Evolutionary conservation across 1,140 invertebrate species (phyloP), one percentile per base, ranked within the genome.

Genomic region (Drosophila ambigua): DNA sequence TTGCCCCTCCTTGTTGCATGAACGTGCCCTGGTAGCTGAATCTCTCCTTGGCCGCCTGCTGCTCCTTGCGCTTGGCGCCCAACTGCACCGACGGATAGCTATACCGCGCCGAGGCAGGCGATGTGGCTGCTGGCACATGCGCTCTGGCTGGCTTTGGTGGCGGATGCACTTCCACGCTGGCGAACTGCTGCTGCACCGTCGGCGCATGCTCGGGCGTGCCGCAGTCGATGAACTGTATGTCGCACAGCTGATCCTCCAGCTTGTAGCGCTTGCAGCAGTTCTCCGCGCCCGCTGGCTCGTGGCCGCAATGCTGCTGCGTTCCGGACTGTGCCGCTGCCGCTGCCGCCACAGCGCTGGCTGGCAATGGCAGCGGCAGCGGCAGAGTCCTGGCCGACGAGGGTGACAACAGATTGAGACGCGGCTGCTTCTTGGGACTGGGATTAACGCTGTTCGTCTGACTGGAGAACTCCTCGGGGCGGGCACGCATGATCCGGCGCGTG

Each of bases 161-260:
- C 35, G 77, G 74, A 72, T 92, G 91, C 39, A 92, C 80, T 52
- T 92, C 91, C 5, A 90, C 91, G 55, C 73, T 69, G 48, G 79
- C 69, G 39, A 83, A 88, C 23, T 88, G 58, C 13, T 79, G 81
- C 35, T 76, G 81, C 1, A 66, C 24, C 26, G 81, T 51, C 44
- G 71, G 72, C 44, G 77, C 76, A 61, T 92, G 93, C 48, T 94
- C 94, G 1, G 94, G 94, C 7, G 94, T 94, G 54, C 92, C 94
- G 59, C 94, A 94, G 79, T 95, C 94, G 60, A 95, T 95, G 85
- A 93, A 95, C 39, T 94, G 94, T 62, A 95, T 93, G 68, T 94
- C 93, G 0, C 93, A 93, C 0, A 95, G 88, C 72, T 95, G 94
- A 80, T 94, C 94, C 77, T 95, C 94, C 2, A 95, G 74, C 31